phyloP scores from a whole-genome alignment of 2,797 vertebrate genomes.

The Adrianichthys oophorus region DNA sequence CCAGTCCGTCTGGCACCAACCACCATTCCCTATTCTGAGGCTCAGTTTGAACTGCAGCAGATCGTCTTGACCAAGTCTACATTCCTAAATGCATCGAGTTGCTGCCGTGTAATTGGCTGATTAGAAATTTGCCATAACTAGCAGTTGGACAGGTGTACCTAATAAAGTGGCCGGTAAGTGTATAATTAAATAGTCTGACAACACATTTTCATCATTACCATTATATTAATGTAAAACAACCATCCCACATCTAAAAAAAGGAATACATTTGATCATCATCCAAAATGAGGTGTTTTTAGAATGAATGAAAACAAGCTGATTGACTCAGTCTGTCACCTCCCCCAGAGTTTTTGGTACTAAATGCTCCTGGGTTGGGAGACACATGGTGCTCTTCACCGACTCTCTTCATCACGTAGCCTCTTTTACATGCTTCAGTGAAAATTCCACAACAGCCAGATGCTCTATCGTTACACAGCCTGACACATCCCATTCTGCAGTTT shows the following conservation, averaged over 20 bases:
- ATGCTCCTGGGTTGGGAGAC: conserved; percentile 24
- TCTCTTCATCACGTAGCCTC: conserved; percentile 35
- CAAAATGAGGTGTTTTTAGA: conserved; percentile 4
- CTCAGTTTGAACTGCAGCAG: no score
- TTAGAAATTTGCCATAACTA: no score
- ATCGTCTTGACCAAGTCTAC: no score
- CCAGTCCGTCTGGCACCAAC: no score
- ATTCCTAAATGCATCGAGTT: no score
- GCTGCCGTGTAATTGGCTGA: no score
- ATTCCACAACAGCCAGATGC: conserved; percentile 37
- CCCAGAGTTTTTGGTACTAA: conserved; percentile 20
- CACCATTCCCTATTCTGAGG: no score
- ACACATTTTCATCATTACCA: no score
- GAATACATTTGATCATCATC: not conserved
- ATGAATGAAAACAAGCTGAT: conserved; percentile 20
- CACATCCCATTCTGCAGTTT: conserved; percentile 21
- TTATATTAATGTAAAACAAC: not conserved
- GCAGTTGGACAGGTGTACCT: no score
- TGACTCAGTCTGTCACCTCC: conserved; percentile 42
- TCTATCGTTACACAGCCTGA: conserved; percentile 19
- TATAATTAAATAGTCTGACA: no score
- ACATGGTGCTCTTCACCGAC: conserved; percentile 24
- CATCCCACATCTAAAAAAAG: conserved; percentile 6
- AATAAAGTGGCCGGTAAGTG: no score
- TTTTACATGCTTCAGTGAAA: conserved; percentile 42